phyloP scores from a whole-genome alignment of 2,888 invertebrate species.

The Branchellion lobata region DNA sequence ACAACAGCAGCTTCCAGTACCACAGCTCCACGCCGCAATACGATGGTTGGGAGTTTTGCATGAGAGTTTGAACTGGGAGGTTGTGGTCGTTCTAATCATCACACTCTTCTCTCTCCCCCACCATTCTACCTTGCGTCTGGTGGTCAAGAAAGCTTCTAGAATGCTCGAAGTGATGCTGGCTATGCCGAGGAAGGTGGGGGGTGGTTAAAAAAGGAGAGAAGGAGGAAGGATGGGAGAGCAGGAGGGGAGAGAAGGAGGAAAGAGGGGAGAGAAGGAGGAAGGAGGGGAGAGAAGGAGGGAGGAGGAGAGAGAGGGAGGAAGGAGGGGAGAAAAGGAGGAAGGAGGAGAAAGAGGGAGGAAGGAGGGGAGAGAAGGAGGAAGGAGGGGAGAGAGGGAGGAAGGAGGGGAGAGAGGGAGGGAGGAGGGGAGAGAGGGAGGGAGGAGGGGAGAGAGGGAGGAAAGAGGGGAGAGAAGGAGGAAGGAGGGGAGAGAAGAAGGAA shows the following conservation, averaged over 20 bases:
- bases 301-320: not conserved
- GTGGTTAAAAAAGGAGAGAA: not conserved
- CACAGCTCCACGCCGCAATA: not conserved
- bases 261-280: not conserved
- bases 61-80: not conserved
- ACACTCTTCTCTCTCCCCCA: not conserved
- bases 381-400: too few relatives aligned
- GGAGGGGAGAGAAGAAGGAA: not conserved
- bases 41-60: not conserved
- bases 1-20: not conserved
- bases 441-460: not conserved
- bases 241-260: not conserved
- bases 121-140: not conserved
- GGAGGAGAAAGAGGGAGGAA: too few relatives aligned
- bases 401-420: not conserved
- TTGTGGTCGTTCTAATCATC: not conserved
- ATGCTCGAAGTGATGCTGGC: not conserved
- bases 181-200: not conserved
- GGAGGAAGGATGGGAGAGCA: slow-evolving; percentile 5
- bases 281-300: not conserved
- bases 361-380: too few relatives aligned
- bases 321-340: not conserved
- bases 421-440: not conserved
- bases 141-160: not conserved
- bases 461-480: not conserved